Percentiles rank a stretch among this genome's conserved stretches.
Evolutionary conservation across 2,888 invertebrate species (phyloP).

Genomic region (Caenorhabditis macrosperma): DNA sequence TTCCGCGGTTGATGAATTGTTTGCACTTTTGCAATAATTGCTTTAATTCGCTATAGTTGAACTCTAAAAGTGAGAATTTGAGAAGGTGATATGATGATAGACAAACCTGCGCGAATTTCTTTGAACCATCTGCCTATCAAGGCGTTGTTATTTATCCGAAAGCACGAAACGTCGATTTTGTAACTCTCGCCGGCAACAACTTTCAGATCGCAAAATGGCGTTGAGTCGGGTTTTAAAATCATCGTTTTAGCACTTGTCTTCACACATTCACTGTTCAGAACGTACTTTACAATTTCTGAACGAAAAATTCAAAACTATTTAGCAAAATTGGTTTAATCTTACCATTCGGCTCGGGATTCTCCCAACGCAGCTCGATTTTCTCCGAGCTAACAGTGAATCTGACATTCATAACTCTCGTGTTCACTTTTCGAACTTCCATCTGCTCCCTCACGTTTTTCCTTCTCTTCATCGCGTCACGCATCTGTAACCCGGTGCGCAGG

Average conservation of each 20-base stretch:
- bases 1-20: slow-evolving; percentile 38
- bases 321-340: neutral
- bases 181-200: slow-evolving; percentile 38
- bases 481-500: slow-evolving; percentile 35
- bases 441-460: slow-evolving; percentile 1
- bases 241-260: slow-evolving; percentile 6
- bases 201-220: slow-evolving; percentile 13
- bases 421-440: neutral
- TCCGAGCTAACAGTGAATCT: slow-evolving; percentile 34
- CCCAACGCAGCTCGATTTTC: slow-evolving; percentile 51
- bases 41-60: slow-evolving; percentile 60
- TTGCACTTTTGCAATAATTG: slow-evolving; percentile 55
- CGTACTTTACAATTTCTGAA: slow-evolving; percentile 31
- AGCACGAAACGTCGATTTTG: slow-evolving; percentile 37
- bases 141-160: neutral
- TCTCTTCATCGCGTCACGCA: slow-evolving; percentile 33
- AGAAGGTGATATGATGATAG: neutral
- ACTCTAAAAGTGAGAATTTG: slow-evolving; percentile 49
- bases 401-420: neutral
- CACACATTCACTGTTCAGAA: neutral
- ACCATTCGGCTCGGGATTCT: slow-evolving; percentile 22
- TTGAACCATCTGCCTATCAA: slow-evolving; percentile 30
- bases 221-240: slow-evolving; percentile 3
- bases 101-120: slow-evolving; percentile 54
- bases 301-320: no score